Conservation (phyloP, 2,797 vertebrate genomes). For the Clarias laeviceps region DNA sequence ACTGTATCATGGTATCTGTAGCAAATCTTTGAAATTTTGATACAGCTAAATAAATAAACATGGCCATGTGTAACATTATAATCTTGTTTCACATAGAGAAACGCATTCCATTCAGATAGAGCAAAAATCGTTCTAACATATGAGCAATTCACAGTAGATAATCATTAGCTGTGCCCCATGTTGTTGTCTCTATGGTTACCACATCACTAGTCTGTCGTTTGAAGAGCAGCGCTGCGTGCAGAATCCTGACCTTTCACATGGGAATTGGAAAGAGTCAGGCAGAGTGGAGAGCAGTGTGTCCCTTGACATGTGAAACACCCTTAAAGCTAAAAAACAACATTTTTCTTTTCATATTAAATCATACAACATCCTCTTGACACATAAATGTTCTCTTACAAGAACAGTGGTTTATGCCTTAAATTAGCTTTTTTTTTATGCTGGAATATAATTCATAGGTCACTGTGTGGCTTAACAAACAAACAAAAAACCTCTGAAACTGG, state of each 20-base stretch:
- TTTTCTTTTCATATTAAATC: background rate
- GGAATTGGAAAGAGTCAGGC: background rate
- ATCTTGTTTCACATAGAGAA: background rate
- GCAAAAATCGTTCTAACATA: background rate
- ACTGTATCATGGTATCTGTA: background rate
- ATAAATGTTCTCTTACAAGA: no score
- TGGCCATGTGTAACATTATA: background rate
- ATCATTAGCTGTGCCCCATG: background rate
- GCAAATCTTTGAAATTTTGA: background rate
- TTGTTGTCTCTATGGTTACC: constrained; percentile 19
- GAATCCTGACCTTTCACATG: constrained; percentile 20
- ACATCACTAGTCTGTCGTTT: background rate
- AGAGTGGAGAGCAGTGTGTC: background rate
- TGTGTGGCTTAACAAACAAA: no score
- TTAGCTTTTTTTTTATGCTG: no score
- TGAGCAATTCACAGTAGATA: background rate
- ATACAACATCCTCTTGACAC: no score
- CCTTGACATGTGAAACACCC: background rate
- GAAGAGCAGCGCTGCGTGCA: background rate
- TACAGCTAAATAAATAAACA: background rate
- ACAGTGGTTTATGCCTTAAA: no score
- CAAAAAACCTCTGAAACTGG: no score
- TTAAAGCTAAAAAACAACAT: background rate
- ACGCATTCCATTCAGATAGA: background rate
- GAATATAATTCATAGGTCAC: no score